phyloP scores from a whole-genome alignment of 2,888 invertebrate species.

The Luffia ferchaultella region DNA sequence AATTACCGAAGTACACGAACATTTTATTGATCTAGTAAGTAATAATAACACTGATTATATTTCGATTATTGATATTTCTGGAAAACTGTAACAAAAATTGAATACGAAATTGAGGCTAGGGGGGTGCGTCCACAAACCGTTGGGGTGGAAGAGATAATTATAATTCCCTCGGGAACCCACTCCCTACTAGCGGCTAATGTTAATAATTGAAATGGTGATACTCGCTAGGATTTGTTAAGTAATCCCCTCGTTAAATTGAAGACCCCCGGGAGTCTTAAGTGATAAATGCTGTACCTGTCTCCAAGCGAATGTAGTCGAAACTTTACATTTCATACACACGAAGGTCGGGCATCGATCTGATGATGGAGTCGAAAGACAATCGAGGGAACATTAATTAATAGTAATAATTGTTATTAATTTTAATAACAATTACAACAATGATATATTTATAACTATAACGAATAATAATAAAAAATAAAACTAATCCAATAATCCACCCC shows the following conservation, averaged over 20 bases:
- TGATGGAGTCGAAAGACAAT: too few relatives aligned
- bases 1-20: too few relatives aligned
- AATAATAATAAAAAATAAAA: too few relatives aligned
- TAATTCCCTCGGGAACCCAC: conserved; percentile 26
- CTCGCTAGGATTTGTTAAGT: conserved; percentile 27
- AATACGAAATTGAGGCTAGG: not conserved
- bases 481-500: too few relatives aligned
- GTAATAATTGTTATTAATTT: too few relatives aligned
- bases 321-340: too few relatives aligned
- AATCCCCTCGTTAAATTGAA: not conserved
- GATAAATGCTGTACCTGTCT: not conserved
- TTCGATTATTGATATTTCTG: not conserved
- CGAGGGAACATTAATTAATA: too few relatives aligned
- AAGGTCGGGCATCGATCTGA: too few relatives aligned
- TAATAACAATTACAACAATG: too few relatives aligned
- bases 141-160: conserved; percentile 34
- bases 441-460: too few relatives aligned
- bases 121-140: conserved; percentile 16
- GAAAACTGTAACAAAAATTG: not conserved
- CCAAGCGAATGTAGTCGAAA: too few relatives aligned
- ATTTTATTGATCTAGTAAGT: too few relatives aligned
- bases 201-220: conserved; percentile 29
- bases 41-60: not conserved
- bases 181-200: conserved; percentile 25
- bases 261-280: not conserved